Evolutionary conservation across 1,140 invertebrate species (phyloP), one percentile per base, ranked within the genome.

Genomic region (Notospermus geniculatus): DNA sequence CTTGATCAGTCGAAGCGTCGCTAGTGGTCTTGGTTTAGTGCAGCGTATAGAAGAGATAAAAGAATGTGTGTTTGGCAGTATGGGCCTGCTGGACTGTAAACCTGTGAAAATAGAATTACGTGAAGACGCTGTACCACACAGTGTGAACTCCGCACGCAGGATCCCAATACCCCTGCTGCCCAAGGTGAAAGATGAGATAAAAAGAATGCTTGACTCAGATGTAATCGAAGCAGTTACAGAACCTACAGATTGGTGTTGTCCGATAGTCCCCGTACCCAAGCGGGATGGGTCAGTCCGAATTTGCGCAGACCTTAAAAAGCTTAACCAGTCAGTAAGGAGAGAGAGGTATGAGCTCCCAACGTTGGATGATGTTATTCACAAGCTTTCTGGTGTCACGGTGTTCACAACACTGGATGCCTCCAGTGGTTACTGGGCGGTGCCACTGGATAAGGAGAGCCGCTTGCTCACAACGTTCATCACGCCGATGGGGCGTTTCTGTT

Each of bases 401-500:
- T 56, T 2, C 59, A 22, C 27, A 11, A n/a, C 27, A 61, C 54
- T 61, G 22, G 60, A 61, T 25, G 52, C n/a, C 19, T 5, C 60
- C 11, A 15, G 5, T n/a, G 53, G 60, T 17, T 58, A 15, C 27
- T 39, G 43, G 1, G 41, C 56, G 29, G 23, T 57, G 29, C 41
- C 45, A 2, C 29, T 54, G 11, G 46, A 29, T 57, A 39, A 60
- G 13, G 45, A 54, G 17, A 54, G 46, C 19, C 30, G 27, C 28
- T 64, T 72, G 36, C 62, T 81, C 2, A 77, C 71, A 22, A 83
- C 83, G 25, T 84, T 85, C 69, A 74, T 77, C 17, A 74, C 71
- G 1, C 80, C 79, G 9, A 83, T 79, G 74, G 81, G 75, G 25
- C 60, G 74, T 30, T 80, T 66, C 58, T 68, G 68, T 50, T 78